phyloP scores from a whole-genome alignment of 2,113 vertebrate species.

The Eleginops maclovinus region DNA sequence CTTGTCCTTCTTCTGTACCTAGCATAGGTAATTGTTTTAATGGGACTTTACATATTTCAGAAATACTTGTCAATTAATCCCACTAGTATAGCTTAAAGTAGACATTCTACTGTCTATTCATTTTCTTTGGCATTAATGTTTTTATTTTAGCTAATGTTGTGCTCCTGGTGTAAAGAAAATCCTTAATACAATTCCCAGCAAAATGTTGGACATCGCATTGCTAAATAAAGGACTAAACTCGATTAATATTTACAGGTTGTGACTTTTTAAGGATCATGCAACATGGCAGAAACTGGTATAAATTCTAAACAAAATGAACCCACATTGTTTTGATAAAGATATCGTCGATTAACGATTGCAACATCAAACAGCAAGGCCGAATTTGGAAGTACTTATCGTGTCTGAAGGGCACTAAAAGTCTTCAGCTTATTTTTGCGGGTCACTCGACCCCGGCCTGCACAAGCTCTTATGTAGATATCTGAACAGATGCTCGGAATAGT shows the following conservation, averaged over 20 bases:
- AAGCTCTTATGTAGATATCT: conserved; percentile 22
- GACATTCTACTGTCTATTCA: background rate
- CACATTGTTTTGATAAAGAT: too few species aligned
- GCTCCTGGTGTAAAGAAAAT: background rate
- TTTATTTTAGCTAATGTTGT: background rate
- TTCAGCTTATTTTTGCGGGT: conserved; percentile 20
- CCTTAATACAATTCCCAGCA: background rate
- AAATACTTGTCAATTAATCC: background rate
- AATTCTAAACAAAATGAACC: background rate
- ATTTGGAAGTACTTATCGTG: conserved; percentile 5
- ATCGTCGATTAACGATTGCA: background rate
- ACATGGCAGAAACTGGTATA: background rate
- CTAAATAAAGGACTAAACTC: background rate
- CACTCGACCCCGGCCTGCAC: conserved; percentile 42
- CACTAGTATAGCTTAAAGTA: background rate
- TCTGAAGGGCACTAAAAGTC: conserved; percentile 42
- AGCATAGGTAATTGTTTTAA: conserved; percentile 8
- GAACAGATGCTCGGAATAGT: conserved; percentile 20
- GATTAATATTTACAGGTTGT: background rate
- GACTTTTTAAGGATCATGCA: too few species aligned
- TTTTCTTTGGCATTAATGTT: background rate
- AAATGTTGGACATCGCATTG: background rate
- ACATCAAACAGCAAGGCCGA: background rate
- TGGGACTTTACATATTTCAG: background rate
- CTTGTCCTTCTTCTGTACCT: background rate